phyloP scores from a whole-genome alignment of 2,113 vertebrate species.

The Herpetotheres cachinnans region DNA sequence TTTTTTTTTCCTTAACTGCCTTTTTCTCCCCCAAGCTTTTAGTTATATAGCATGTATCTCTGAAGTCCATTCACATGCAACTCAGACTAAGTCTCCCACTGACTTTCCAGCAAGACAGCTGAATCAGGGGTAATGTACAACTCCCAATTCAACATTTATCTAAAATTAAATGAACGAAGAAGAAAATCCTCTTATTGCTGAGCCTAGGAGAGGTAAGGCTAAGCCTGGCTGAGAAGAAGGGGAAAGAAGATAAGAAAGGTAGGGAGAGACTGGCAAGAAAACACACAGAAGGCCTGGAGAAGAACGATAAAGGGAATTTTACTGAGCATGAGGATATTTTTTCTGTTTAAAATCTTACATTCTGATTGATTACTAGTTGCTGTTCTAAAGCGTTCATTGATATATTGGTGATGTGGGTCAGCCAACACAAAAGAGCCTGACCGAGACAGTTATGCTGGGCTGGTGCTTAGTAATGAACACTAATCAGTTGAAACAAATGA shows the following conservation, averaged over 20 bases:
- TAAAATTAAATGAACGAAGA: conserved; percentile 52
- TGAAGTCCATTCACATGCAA: conserved; percentile 24
- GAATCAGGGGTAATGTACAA: conserved; percentile 38
- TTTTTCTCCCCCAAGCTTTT: not conserved
- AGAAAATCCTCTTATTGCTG: conserved; percentile 60
- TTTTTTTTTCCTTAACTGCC: not conserved
- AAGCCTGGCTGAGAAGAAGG: conserved; percentile 34
- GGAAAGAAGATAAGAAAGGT: conserved; percentile 43
- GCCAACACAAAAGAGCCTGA: not conserved
- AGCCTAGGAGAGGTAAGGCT: conserved; percentile 21
- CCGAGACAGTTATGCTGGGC: not conserved
- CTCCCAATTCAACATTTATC: conserved; percentile 64
- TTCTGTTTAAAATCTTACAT: not conserved
- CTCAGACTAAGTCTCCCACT: not conserved
- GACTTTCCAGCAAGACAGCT: conserved; percentile 35
- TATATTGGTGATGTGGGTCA: not conserved
- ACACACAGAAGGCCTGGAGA: conserved; percentile 14
- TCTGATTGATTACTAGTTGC: not conserved
- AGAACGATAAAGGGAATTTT: conserved; percentile 32
- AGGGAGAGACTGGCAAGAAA: not conserved
- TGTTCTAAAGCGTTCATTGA: not conserved
- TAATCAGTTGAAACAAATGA: not conserved
- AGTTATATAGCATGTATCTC: not conserved
- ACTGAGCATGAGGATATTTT: not conserved
- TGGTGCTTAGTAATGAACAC: not conserved